phyloP scores from a whole-genome alignment of 2,888 invertebrate genomes.

The Drosophila sordidula region DNA sequence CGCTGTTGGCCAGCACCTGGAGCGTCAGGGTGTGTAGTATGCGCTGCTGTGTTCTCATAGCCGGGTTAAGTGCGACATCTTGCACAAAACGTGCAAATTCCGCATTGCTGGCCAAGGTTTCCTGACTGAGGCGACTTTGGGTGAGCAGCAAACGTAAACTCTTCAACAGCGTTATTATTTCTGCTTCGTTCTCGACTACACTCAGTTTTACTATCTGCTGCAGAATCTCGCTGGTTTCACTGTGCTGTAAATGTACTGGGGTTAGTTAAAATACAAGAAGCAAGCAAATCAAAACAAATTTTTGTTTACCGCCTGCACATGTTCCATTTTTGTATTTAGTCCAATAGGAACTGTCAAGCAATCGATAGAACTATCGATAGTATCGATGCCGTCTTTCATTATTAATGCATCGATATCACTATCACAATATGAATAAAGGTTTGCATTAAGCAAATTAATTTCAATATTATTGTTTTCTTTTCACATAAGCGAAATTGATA shows the following conservation, averaged over 20 bases:
- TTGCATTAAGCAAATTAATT: neutral
- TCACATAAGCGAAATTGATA: too few species aligned
- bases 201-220: constrained; percentile 26
- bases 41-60: constrained; percentile 38
- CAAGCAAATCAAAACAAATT: neutral
- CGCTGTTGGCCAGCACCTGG: constrained; percentile 82
- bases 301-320: constrained; percentile 40
- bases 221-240: constrained; percentile 34
- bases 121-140: constrained; percentile 39
- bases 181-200: constrained; percentile 25
- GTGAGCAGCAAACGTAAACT: constrained; percentile 56
- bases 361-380: constrained; percentile 4
- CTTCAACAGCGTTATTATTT: constrained; percentile 43
- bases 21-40: constrained; percentile 66
- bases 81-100: constrained; percentile 51
- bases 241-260: constrained; percentile 28
- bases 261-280: neutral
- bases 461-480: too few species aligned
- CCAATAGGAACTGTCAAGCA: constrained; percentile 3
- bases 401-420: neutral
- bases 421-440: neutral
- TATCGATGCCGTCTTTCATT: neutral
- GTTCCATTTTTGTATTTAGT: constrained; percentile 43
- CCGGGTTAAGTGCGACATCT: constrained; percentile 49
- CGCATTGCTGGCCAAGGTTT: constrained; percentile 34